These are phyloP conservation scores for Lacerta viridis DNA, from an alignment of 2,797 vertebrate genomes.

Conservation along the genomic window DNA sequence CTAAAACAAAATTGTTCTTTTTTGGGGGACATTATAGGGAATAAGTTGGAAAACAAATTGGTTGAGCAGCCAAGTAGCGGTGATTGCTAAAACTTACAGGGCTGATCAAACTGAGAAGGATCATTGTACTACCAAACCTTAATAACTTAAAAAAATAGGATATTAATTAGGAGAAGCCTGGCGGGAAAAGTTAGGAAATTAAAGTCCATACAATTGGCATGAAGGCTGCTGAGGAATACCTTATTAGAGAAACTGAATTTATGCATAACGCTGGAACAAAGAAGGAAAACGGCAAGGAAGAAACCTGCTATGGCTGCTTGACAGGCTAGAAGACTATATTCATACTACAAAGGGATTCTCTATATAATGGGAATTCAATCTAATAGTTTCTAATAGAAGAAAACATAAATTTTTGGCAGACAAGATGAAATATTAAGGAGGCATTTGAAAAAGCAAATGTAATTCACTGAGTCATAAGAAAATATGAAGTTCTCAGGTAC, in stretches of 20 bases:
- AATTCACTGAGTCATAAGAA: slow-evolving; percentile 21
- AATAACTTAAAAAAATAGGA: slow-evolving; percentile 27
- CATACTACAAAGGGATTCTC: neutral
- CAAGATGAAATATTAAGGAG: slow-evolving; percentile 29
- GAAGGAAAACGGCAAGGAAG: slow-evolving; percentile 23
- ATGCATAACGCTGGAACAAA: slow-evolving; percentile 6
- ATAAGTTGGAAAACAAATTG: neutral
- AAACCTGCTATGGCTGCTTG: neutral
- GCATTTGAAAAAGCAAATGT: slow-evolving; percentile 23
- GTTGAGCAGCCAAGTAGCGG: neutral
- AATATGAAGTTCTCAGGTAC: neutral
- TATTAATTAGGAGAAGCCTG: slow-evolving; percentile 30
- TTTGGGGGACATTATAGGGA: neutral
- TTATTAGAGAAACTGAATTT: slow-evolving; percentile 19
- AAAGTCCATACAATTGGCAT: neutral
- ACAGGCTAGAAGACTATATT: neutral
- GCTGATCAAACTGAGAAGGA: slow-evolving; percentile 3
- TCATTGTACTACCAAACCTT: slow-evolving; percentile 5
- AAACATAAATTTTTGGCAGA: neutral
- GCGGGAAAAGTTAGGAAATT: slow-evolving; percentile 37
- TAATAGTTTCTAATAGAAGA: neutral
- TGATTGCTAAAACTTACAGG: neutral
- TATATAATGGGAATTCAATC: slow-evolving; percentile 14
- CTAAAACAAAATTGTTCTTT: neutral
- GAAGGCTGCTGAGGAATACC: slow-evolving; percentile 18